A percentile compares a stretch with the other conserved stretches of the same genome.
phyloP scores from a whole-genome alignment of 2,113 vertebrate genomes.

The Eublepharis macularius region DNA sequence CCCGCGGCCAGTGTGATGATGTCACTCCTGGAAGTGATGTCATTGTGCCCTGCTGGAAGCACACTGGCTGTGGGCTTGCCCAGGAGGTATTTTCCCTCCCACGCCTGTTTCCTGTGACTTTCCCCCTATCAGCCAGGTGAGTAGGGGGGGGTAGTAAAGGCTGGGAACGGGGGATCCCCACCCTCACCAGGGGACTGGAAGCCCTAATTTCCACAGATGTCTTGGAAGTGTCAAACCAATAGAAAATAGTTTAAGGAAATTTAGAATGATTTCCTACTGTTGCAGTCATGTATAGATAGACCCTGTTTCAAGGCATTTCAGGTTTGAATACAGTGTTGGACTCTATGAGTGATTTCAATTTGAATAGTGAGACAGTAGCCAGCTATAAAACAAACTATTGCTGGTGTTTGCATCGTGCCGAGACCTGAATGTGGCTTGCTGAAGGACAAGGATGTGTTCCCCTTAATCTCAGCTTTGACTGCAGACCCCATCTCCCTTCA shows the following conservation, averaged over 20 bases:
- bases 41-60: too few species aligned
- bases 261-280: conserved; percentile 8
- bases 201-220: conserved; percentile 32
- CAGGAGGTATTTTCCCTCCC: too few species aligned
- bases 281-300: not conserved
- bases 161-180: too few species aligned
- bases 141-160: too few species aligned
- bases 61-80: too few species aligned
- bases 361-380: not conserved
- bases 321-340: not conserved
- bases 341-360: accelerated
- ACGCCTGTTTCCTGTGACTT: too few species aligned
- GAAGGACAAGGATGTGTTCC: not conserved
- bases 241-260: not conserved
- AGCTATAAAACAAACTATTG: too few species aligned
- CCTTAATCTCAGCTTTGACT: not conserved
- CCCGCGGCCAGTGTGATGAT: too few species aligned
- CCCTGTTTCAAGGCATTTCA: not conserved
- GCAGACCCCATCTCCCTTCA: not conserved
- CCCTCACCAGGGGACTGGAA: too few species aligned
- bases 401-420: not conserved
- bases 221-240: not conserved
- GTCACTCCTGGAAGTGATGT: too few species aligned
- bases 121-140: too few species aligned
- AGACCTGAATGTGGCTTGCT: not conserved